Evolutionary conservation across 2,797 vertebrate species (phyloP), one percentile per base, ranked within the genome.

Genomic region (Apogon hyalosoma): DNA sequence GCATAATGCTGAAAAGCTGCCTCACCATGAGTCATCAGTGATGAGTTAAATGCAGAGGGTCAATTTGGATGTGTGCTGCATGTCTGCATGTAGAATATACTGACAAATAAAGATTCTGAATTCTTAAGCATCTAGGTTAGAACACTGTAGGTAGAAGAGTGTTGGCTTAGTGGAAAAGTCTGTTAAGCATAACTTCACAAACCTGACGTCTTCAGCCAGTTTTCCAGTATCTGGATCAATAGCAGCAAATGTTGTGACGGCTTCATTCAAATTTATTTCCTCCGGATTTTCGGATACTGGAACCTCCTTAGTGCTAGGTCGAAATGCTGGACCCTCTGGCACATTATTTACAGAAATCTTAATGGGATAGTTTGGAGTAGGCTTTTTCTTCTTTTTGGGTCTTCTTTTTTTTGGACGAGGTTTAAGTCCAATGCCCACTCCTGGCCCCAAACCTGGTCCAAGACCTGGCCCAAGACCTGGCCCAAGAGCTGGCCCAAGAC

Each of bases 311-410:
- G 78, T 90, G 6, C 58, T 50, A 13, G 95, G 95, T 3, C 67
- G 75, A 71, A 98, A 98, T 6, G 63, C 5, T 42, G 94, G 93
- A 40, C 93, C 95, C 80, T 99, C 97, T 2, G 60, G 88, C 36
- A 96, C 65, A 59, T 98, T 95, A 63, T 94, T 94, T 46, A 99
- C 95, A 11, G 87, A 80, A 60, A 98, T 94, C 88, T 83, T 96
- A 62, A 98, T 86, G n/a, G 94, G 90, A 84, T 93, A 94, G 55
- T 52, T 88, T 24, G 28, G 3, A 5, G 70, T 33, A 50, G 85
- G 74, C n/a, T 72, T 83, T 0, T 64, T 83, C 42, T 14, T 6
- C 14, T 13, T 46, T 63, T n/a, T 47, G 9, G 56, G 56, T 31
- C 19, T 47, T 47, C 14, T 18, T 38, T 73, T 63, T 60, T 82